Evolutionary conservation across 2,888 invertebrate species (phyloP).

Genomic region (Drosophila falleni): DNA sequence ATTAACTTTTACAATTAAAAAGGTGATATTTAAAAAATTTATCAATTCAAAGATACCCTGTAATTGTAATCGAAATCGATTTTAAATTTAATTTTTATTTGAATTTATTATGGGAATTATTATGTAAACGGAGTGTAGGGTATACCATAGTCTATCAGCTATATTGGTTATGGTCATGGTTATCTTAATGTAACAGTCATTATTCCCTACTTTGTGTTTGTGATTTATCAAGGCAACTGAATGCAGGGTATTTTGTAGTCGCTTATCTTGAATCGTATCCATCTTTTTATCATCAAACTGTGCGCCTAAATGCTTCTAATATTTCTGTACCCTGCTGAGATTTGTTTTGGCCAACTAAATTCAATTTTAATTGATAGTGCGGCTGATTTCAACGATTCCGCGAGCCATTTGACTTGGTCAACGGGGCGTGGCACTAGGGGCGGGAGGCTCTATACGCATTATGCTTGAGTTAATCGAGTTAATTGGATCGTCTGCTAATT

Average conservation of each 20-base stretch:
- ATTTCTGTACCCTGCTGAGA: slow-evolving; percentile 13
- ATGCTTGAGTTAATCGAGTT: slow-evolving; percentile 41
- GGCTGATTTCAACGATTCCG: slow-evolving; percentile 65
- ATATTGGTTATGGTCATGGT: no score
- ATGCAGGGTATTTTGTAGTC: slow-evolving; percentile 25
- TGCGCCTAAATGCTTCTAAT: slow-evolving; percentile 55
- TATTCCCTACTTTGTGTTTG: background rate
- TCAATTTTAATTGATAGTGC: slow-evolving; percentile 74
- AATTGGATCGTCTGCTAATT: slow-evolving; percentile 62
- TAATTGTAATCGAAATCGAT: background rate
- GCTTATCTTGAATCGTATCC: background rate
- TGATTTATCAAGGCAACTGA: background rate
- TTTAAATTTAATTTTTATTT: no score
- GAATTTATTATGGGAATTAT: background rate
- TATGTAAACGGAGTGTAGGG: background rate
- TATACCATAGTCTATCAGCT: background rate
- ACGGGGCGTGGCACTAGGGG: slow-evolving; percentile 61
- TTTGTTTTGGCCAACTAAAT: slow-evolving; percentile 24
- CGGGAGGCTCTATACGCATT: background rate
- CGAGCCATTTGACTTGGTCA: slow-evolving; percentile 66
- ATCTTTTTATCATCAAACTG: background rate
- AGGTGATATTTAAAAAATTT: no score
- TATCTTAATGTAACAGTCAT: no score
- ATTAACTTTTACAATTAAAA: no score
- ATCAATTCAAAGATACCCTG: background rate